Evolutionary conservation across 2,888 invertebrate genomes (phyloP).

Genomic region (Cephus rjabovi): DNA sequence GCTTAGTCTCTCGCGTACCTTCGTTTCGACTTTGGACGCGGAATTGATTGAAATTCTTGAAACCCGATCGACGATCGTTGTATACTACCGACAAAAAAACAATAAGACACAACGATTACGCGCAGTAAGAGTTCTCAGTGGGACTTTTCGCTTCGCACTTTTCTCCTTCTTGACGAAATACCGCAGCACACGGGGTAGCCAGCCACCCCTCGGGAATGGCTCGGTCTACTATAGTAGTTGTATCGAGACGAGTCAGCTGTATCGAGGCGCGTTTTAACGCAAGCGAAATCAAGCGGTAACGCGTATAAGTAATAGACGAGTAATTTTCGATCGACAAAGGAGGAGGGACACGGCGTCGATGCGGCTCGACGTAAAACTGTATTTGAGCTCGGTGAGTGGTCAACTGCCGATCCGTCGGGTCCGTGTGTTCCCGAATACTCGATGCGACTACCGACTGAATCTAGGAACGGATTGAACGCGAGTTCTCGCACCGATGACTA

Average conservation of each 20-base stretch:
- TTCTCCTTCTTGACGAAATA: neutral
- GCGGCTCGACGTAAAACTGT: neutral
- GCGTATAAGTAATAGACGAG: neutral
- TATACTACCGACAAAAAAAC: neutral
- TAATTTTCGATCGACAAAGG: neutral
- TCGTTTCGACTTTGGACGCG: neutral
- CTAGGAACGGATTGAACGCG: neutral
- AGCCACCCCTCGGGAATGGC: neutral
- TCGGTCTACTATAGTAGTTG: neutral
- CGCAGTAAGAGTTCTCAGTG: neutral
- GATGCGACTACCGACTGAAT: neutral
- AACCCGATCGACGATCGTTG: neutral
- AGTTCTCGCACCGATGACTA: neutral
- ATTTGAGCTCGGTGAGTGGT: neutral
- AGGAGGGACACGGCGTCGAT: neutral
- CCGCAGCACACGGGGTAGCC: neutral
- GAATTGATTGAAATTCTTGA: neutral
- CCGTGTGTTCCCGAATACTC: neutral
- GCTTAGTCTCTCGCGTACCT: neutral
- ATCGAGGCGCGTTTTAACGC: neutral
- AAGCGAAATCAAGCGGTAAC: neutral
- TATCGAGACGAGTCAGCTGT: neutral
- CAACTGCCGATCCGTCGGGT: too few species aligned
- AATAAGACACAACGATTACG: neutral
- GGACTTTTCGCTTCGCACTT: neutral